Evolutionary conservation across 1,140 invertebrate species (phyloP).

Genomic region (Atta texana): DNA sequence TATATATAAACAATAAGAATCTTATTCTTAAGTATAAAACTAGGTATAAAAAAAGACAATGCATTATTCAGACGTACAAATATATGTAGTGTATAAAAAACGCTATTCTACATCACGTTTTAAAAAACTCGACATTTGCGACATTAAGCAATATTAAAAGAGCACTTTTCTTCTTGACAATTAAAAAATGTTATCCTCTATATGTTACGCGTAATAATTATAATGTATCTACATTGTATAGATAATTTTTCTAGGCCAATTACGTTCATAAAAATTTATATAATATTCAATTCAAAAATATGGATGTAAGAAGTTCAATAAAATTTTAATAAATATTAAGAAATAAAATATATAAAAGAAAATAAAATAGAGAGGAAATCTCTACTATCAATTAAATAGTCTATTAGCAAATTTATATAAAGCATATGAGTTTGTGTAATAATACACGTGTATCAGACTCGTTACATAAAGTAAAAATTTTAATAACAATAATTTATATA

Average conservation of each 20-base stretch:
- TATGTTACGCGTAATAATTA: too few species aligned
- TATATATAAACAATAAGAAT: too few species aligned
- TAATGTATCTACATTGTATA: not conserved
- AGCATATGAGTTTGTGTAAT: not conserved
- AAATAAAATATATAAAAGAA: not conserved
- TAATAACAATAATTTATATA: not conserved
- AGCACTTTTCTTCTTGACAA: not conserved
- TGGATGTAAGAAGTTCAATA: not conserved
- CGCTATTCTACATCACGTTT: not conserved
- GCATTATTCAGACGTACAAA: not conserved
- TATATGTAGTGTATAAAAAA: not conserved
- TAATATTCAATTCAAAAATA: not conserved
- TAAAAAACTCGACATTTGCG: not conserved
- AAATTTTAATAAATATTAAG: not conserved
- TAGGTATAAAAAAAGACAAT: too few species aligned
- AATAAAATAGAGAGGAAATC: not conserved
- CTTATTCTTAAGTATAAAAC: too few species aligned
- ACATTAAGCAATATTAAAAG: not conserved
- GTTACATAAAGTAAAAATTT: not conserved
- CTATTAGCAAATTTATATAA: not conserved
- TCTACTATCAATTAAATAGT: not conserved
- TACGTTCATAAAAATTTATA: not conserved
- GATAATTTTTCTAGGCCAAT: not conserved
- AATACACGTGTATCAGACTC: slow-evolving; percentile 2
- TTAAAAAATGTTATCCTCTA: not conserved